These are phyloP conservation scores for Bufotes viridis DNA, from an alignment of 2,797 vertebrate species.

Conservation along the genomic window DNA sequence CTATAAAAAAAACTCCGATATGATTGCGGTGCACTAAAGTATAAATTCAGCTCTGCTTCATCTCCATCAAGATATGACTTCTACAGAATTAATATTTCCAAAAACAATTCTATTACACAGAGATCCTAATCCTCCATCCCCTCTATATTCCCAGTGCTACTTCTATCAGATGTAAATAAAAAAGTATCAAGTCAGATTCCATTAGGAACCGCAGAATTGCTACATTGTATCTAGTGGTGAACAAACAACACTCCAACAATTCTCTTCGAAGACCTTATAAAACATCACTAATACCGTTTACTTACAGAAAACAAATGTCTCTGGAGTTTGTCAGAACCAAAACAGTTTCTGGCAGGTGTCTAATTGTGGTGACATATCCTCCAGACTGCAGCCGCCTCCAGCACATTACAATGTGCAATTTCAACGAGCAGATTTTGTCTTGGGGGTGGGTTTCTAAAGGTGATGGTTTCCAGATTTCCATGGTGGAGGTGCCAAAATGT, in stretches of 20 bases:
- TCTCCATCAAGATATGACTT: not conserved
- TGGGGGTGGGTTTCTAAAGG: too few species aligned
- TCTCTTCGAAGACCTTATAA: not conserved
- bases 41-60: not conserved
- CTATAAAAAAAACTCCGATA: too few species aligned
- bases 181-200: not conserved
- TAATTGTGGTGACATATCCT: too few species aligned
- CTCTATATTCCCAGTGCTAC: not conserved
- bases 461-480: too few species aligned
- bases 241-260: not conserved
- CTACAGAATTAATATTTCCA: not conserved
- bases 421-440: too few species aligned
- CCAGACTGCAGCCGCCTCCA: too few species aligned
- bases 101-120: not conserved
- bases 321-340: not conserved
- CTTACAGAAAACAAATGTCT: not conserved
- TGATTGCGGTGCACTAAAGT: not conserved
- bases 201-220: not conserved
- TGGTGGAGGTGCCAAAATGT: too few species aligned
- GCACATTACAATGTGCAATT: too few species aligned
- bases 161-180: not conserved
- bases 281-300: not conserved
- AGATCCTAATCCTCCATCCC: not conserved
- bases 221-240: not conserved
- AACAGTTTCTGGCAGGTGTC: not conserved